A percentile compares a stretch with the other conserved stretches of the same genome.
Conservation (phyloP, 2,888 invertebrate species). For the Dioctria rufipes region DNA sequence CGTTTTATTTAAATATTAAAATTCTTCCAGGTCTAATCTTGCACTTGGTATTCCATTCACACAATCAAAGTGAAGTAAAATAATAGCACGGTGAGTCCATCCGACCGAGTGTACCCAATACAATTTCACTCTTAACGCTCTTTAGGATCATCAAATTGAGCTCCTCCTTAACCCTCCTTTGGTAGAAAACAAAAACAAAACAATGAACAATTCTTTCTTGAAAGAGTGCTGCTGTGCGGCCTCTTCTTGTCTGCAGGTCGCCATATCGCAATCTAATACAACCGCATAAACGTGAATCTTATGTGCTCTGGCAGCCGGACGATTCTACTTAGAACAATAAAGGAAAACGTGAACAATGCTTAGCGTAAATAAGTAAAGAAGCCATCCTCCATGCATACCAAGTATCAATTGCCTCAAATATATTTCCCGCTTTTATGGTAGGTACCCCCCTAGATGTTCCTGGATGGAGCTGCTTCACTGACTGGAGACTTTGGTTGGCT, state of each 20-base stretch:
- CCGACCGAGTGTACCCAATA: conserved; percentile 51
- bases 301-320: conserved; percentile 50
- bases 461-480: neutral
- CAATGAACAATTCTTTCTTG: conserved; percentile 20
- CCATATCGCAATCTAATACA: conserved; percentile 51
- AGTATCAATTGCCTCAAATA: conserved; percentile 58
- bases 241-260: conserved; percentile 40
- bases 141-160: conserved; percentile 54
- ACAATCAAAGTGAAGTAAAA: conserved; percentile 58
- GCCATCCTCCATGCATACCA: conserved; percentile 59
- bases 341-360: conserved; percentile 58
- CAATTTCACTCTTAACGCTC: conserved; percentile 59
- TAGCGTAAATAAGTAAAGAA: conserved; percentile 57
- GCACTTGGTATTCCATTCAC: conserved; percentile 57
- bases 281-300: conserved; percentile 58
- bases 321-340: conserved; percentile 57
- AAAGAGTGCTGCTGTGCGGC: neutral
- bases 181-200: conserved; percentile 12
- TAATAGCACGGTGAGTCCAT: conserved; percentile 55
- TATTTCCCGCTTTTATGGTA: neutral
- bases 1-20: conserved; percentile 58
- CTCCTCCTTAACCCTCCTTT: neutral
- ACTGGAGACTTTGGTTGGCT: neutral
- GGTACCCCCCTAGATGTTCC: neutral
- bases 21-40: conserved; percentile 39